Base-by-base conservation (phyloP, 2,797 vertebrate species). In the Coregonus ussuriensis region DNA sequence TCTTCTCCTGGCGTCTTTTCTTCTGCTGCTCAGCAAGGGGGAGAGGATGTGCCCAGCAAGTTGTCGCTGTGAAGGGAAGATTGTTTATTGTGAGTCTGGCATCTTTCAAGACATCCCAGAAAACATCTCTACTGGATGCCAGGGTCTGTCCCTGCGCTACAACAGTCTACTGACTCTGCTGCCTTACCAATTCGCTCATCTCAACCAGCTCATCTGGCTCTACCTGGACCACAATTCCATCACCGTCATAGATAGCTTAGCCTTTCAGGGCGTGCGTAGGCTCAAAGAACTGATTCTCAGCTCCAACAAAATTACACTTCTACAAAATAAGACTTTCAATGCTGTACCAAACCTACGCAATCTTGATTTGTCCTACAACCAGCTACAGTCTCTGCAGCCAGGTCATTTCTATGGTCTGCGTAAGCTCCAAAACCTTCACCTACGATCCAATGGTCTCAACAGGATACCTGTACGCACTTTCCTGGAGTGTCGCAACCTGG, bases 201-300 rank as follows among this genome's bases (percentile, higher is more conserved):
- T 99, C 85, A 96, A 96, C 80, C 98, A 99, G 91, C 96, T 99
- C 67, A 94, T 98, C 78, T 99, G 98, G 98, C 96, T 99, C 54
- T 99, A 99, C 90, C 92, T 99, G 80, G 98, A 99, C 94, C 98
- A 99, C 84, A 99, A 99, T 81, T 94, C 96, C 84, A 95, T 99
- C 91, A 92, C 83, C 73, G 89, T 89, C 0, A 93, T 99, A 74
- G 97, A 99, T 4, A 94, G 95, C 83, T 91, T 97, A 29, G 96
- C 98, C 0, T 99, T 99, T 89, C 96, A 96, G 51, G 98, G 98
- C 0, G 96, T 99, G 77, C 96, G 97, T 13, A 90, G 98, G 83
- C 94, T 99, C 79, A 99, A 99, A 92, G 98, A 99, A 87, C 89
- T 99, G 79, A 98, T 99, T 83, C 93, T 99, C 59, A 99, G 97